Base-by-base conservation (phyloP, 2,888 invertebrate genomes). In the Petrolisthes manimaculis region DNA sequence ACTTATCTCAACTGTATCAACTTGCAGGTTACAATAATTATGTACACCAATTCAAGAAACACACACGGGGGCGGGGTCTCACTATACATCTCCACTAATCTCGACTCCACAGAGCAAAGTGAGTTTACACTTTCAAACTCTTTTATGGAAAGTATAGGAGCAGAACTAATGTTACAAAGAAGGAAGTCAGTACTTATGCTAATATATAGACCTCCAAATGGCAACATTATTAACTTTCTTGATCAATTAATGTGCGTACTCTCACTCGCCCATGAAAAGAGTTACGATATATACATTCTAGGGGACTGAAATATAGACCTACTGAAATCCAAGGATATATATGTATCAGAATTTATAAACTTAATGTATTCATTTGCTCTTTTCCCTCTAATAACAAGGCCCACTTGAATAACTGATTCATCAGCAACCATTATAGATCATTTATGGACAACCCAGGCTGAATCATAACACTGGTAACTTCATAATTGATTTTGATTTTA, bases 341-440 rank as follows among this genome's bases (percentile, higher is more conserved):
- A 12, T 75, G 21, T 75, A 6, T 75, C 24, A 37, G 71, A 71
- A 71, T 75, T 24, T 24, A 75, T 75, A 37, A 24, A 24, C 12
- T 75, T 75, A 51, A 24, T 75, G 75, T 75, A 75, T 5, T 75
- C 75, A 37, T 75, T 75, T 75, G 24, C 75, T 12, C 75, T 75
- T 75, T 75, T 75, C 75, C 75, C 75, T 1, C 24, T 24, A 24
- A 24, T 75, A 24, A 75, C 75, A 0, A 75, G 51, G 75, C 24
- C 75, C 6, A 75, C 75, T 8, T 12, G 75, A 75, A 51, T 75
- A 75, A 75, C 75, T 6, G 24, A 75, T 51, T 37, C 5, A 5
- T 8, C 71, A 71, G 75, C 75, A 8, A 75, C 75, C 51, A 24
- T 75, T 51, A 75, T 24, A 75, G 75, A 75, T 75, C 75, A 24